Base-by-base conservation (phyloP, 2,888 invertebrate species). In the Gari tellinella region DNA sequence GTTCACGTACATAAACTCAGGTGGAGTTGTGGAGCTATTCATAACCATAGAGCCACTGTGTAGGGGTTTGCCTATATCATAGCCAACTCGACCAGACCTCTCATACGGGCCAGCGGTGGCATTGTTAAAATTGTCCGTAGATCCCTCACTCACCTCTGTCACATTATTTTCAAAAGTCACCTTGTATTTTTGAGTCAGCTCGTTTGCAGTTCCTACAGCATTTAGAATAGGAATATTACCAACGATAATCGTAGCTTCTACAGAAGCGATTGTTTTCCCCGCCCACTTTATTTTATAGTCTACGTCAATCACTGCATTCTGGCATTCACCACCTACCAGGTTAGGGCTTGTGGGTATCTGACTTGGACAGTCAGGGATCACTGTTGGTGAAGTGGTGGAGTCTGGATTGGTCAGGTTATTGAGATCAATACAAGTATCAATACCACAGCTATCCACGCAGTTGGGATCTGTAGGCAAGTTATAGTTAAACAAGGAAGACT, bases 251-350 rank as follows among this genome's bases (percentile, higher is more conserved):
- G 79, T 82, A 0, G 89, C 89, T 61, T 87, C 84, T 2, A 91
- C 58, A 17, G 72, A 72, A 14, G 80, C 58, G 21, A 90, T 82
- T n/a, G 65, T 73, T 25, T 70, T 70, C 4, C 84, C 89, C 2
- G 68, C 70, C 90, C 90, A 91, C 7, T 77, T 80, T 58, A 90
- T 84, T 7, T 80, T 81, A 57, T 91, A 91, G 7, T 78, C 72
- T 1, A 91, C 89, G 46, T 87, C 85, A 15, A 90, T 64, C 0
- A 90, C 89, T 17, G 82, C 83, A 74, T 90, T 88, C 3, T 67
- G 19, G 65, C 91, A 91, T 4, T 65, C 55, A 7, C 46, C 40
- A 31, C 7, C 40, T 1, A 15, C 46, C 26, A 72, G 57, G 1
- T 49, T 43, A 0, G 89, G 89, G 3, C 56, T 45, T 5, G 76